Base-by-base conservation (phyloP, 2,888 invertebrate genomes). In the Alloplasta piceator region DNA sequence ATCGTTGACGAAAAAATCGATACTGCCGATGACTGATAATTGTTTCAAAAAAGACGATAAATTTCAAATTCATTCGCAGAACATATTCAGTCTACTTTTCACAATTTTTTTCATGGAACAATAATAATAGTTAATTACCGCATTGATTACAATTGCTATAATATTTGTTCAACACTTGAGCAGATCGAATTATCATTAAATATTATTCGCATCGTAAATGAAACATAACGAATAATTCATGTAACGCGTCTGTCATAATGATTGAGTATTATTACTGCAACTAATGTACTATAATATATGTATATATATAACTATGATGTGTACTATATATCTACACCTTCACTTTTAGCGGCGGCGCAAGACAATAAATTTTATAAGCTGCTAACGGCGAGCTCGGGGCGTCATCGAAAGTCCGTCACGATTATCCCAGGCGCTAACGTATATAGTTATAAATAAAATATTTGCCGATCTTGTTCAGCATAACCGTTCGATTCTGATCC, bases 281-380 rank as follows among this genome's bases (percentile, higher is more conserved):
- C 43, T 67, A 43, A 60, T 72, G 7, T 55, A 14, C 26, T 5
- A 60, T 60, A 60, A n/a, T n/a, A n/a, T n/a, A n/a, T n/a, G n/a
- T n/a, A 46, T 63, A 46, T 12, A 26, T n/a, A n/a, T 26, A 2
- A 26, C 26, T 26, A 3, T 26, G 3, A 26, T 26, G 26, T 26
- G 26, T 26, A 26, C 26, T 5, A 7, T 72, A 48, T 64, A 48
- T 5, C 38, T 56, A 48, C 61, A 74, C 78, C 48, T 78, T 78
- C 73, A 64, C 78, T 74, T 78, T 64, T 36, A 36, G 55, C 10
- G 36, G 52, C 56, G 38, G 9, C 41, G 66, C 38, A 52, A 68
- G 73, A 73, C 73, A 68, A 74, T 79, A 74, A 75, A 80, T 80
- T 26, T 80, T 70, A 66, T 70, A 75, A 71, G 66, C 56, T 36